Conservation (phyloP, 2,888 invertebrate species). For the Hydroisotoma schaefferi region DNA sequence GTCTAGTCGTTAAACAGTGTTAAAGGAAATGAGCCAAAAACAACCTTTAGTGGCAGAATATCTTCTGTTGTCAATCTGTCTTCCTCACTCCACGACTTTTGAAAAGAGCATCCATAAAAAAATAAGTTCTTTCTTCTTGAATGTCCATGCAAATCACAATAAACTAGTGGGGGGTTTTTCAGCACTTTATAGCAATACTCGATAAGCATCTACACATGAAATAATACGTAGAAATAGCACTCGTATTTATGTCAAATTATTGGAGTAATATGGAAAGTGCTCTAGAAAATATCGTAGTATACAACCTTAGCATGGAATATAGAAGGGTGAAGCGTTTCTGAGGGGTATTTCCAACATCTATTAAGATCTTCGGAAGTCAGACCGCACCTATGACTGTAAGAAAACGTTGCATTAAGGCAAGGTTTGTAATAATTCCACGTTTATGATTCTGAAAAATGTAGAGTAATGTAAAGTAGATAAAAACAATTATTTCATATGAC, state of each 20-base stretch:
- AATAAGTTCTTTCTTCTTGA: conserved; percentile 93
- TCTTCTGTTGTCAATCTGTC: conserved; percentile 40
- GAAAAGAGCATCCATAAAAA: conserved; percentile 75
- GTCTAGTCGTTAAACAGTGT: too few relatives aligned
- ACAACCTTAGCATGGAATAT: conserved; percentile 70
- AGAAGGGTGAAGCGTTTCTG: conserved; percentile 69
- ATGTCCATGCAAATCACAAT: conserved; percentile 91
- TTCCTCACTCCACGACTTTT: conserved; percentile 38
- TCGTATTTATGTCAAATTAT: neutral
- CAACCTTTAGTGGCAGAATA: conserved; percentile 30
- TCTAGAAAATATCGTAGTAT: too few relatives aligned
- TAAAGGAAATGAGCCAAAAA: too few relatives aligned
- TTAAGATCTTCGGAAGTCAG: conserved; percentile 81
- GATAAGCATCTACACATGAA: conserved; percentile 27
- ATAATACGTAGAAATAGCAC: neutral
- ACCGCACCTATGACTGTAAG: conserved; percentile 68
- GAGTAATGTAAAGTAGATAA: too few relatives aligned
- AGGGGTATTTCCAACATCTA: conserved; percentile 76
- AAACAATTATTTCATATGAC: neutral
- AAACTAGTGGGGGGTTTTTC: conserved; percentile 56
- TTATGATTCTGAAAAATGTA: too few relatives aligned
- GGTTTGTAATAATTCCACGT: too few relatives aligned
- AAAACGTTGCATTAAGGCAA: too few relatives aligned
- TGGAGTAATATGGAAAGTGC: neutral
- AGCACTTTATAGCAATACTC: conserved; percentile 39